Base-by-base conservation (phyloP, 1,140 invertebrate species). In the Harlomillsia oculata region DNA sequence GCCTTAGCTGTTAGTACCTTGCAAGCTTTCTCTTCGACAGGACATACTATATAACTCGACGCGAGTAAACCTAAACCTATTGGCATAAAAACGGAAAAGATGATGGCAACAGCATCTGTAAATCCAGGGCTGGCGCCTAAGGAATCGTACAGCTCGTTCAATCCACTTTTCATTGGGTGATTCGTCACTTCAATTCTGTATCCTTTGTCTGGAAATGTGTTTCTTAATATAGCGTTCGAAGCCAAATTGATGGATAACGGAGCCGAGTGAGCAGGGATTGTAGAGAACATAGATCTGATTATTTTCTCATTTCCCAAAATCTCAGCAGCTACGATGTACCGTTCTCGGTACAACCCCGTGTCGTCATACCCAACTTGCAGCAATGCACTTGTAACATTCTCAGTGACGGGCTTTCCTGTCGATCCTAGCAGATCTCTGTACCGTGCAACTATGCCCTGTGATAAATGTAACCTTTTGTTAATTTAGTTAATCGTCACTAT, bases 31-130 rank as follows among this genome's bases (percentile, higher is more conserved):
- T 82, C 81, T 62, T 76, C 74, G 6, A 82, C 71, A 2, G 82
- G 78, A 64, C 86, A 86, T 1, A 89, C 69, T 1, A 86, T 75
- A 64, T 84, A 82, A 61, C 84, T 83, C 1, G 85, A 78, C 1
- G 82, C 81, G 1, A 89, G 79, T 62, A 88, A 72, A 3, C 74
- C 72, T 64, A 77, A 67, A 11, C 66, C 67, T 21, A 68, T 46
- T 9, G 64, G 61, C 13, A 63, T 34, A 2, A 66, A 16, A 1
- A 59, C 18, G n/a, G 21, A 76, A 71, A 57, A 60, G 13, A 60
- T 26, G 43, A 62, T 9, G 13, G 41, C 26, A 32, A 59, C 34
- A 43, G 26, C 18, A 44, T 46, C 18, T 13, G n/a, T 30, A 53
- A 25, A 20, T 6, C 1, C 25, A 16, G 49, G 48, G 49, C 49